Base-by-base conservation (phyloP, 1,140 invertebrate species). In the Rhyacophila brunnea region DNA sequence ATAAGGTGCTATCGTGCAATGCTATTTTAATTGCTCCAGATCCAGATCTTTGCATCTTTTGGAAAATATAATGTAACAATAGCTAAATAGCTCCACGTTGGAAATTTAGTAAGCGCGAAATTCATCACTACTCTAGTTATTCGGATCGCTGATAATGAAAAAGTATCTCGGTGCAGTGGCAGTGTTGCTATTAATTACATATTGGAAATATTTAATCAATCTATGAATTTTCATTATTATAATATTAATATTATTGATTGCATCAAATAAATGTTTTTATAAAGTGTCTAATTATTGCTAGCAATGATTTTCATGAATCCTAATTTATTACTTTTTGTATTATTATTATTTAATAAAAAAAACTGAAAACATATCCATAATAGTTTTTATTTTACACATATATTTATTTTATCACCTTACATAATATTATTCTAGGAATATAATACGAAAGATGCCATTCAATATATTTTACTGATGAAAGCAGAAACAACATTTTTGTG, bases 271-370 rank as follows among this genome's bases (percentile, higher is more conserved):
- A 54, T 62, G 47, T 59, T 64, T 64, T 64, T 60, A 57, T 64
- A 43, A 56, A 50, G 54, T 52, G 61, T 58, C 56, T 54, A 59
- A 56, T 60, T 64, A 59, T 56, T 56, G 62, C 57, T 64, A 59
- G 57, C 51, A 60, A 56, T 64, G 42, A 60, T 64, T 28, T 63
- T 64, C 62, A 60, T 53, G 58, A 60, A 58, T 64, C 62, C 58
- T 64, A 64, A 64, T 64, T 64, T 64, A 64, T 64, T 64, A 60
- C 62, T 58, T 64, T 64, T 64, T 64, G 58, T 59, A 59, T 59
- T 64, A 64, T 64, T 64, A 64, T 64, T 64, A 60, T 60, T 60
- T 64, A 64, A 64, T 64, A 60, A 64, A 63, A 64, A 52, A 20
- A 51, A 40, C 23, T 48, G 35, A 64, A 64, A 48, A 51, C 48